Evolutionary conservation across 2,888 invertebrate genomes (phyloP).

Genomic region (Neoaliturus tenellus): DNA sequence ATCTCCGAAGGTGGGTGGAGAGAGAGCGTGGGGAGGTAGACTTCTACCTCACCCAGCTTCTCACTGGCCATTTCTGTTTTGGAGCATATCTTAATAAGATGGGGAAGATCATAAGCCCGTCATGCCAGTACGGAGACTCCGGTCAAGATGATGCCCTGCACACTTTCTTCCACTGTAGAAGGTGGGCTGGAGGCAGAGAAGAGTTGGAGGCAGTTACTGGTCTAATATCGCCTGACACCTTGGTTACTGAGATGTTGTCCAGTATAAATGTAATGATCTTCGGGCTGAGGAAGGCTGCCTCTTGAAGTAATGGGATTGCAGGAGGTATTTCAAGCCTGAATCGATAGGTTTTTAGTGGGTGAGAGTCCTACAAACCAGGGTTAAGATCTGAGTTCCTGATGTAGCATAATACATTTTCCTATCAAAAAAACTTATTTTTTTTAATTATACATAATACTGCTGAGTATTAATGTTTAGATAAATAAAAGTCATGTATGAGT

Average conservation of each 20-base stretch:
- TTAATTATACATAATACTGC: no score
- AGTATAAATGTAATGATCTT: neutral
- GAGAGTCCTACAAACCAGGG: neutral
- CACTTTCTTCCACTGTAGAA: neutral
- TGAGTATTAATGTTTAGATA: no score
- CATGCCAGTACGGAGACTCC: neutral
- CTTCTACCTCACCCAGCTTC: neutral
- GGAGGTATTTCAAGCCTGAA: neutral
- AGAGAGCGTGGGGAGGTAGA: neutral
- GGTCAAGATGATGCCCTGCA: neutral
- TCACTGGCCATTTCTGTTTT: neutral
- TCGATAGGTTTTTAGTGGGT: neutral
- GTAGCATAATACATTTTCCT: neutral
- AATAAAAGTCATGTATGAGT: no score
- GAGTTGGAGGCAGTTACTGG: neutral
- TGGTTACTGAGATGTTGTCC: neutral
- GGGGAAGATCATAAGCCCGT: neutral
- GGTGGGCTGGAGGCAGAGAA: neutral
- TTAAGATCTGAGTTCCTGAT: neutral
- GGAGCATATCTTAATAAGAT: neutral
- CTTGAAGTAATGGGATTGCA: neutral
- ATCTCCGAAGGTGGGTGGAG: neutral
- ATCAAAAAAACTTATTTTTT: no score
- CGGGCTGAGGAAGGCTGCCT: neutral
- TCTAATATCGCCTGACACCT: neutral